These are phyloP conservation scores for Decapterus maruadsi DNA, from an alignment of 2,797 vertebrate species.

Conservation along the genomic window DNA sequence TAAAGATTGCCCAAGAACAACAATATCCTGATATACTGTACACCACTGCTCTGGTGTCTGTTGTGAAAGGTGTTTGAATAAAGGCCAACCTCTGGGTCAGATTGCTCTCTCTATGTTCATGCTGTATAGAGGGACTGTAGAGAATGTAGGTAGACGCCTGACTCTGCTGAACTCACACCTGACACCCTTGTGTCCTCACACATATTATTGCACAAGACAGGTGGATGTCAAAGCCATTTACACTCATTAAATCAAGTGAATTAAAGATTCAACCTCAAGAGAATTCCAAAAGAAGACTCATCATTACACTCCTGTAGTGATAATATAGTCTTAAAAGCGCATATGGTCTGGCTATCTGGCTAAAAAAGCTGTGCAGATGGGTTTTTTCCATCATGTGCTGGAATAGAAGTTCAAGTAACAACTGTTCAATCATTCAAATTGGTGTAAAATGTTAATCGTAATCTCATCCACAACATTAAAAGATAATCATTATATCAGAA, in stretches of 20 bases:
- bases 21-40: conserved; percentile 4
- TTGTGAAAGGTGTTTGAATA: conserved; percentile 27
- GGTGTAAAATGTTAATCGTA: too few species aligned
- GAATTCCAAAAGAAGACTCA: conserved; percentile 13
- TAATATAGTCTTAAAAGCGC: conserved; percentile 23
- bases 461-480: too few species aligned
- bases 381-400: too few species aligned
- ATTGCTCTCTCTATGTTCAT: conserved; percentile 13
- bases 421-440: too few species aligned
- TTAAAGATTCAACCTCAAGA: conserved; percentile 40
- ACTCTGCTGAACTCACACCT: conserved; percentile 57
- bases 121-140: conserved; percentile 30
- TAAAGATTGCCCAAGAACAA: background rate
- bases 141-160: conserved; percentile 34
- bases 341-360: background rate
- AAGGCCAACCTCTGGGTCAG: background rate
- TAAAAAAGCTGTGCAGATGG: background rate
- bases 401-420: background rate
- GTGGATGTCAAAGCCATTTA: conserved; percentile 51
- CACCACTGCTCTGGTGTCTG: conserved; percentile 18
- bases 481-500: background rate
- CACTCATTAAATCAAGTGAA: conserved; percentile 40
- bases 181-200: conserved; percentile 59
- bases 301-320: conserved; percentile 2
- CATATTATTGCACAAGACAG: conserved; percentile 47